phyloP scores from a whole-genome alignment of 2,888 invertebrate genomes.

The Cabera pusaria region DNA sequence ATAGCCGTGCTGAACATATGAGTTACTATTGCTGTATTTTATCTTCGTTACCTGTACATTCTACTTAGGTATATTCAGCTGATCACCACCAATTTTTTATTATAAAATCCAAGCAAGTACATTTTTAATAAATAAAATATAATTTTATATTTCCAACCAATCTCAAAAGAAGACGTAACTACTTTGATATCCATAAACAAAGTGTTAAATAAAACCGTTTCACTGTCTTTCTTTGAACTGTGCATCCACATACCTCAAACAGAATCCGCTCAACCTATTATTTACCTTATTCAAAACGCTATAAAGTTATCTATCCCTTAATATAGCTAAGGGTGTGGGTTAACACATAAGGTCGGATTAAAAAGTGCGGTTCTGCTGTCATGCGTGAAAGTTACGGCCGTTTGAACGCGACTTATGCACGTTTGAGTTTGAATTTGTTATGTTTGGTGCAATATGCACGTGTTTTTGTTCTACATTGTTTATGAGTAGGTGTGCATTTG shows the following conservation, averaged over 20 bases:
- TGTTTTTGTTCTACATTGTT: neutral
- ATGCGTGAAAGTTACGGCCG: slow-evolving; percentile 31
- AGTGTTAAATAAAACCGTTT: too few species aligned
- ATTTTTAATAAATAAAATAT: too few species aligned
- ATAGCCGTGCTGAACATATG: slow-evolving; percentile 1
- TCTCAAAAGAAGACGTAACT: too few species aligned
- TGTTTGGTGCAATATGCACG: slow-evolving; percentile 4
- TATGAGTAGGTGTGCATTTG: neutral
- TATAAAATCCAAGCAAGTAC: too few species aligned
- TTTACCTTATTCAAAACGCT: neutral
- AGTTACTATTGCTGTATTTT: too few species aligned
- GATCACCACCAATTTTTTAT: too few species aligned
- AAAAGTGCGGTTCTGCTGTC: slow-evolving; percentile 38
- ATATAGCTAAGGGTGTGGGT: slow-evolving; percentile 13
- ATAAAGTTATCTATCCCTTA: slow-evolving; percentile 9
- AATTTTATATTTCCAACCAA: too few species aligned
- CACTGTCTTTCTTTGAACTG: slow-evolving; percentile 4
- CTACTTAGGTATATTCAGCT: too few species aligned
- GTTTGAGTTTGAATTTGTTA: slow-evolving; percentile 29
- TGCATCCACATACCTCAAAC: neutral
- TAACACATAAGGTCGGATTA: slow-evolving; percentile 34
- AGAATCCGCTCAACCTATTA: slow-evolving; percentile 3
- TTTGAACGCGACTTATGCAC: slow-evolving; percentile 31
- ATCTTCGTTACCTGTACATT: too few species aligned
- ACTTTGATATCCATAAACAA: too few species aligned